Conservation (phyloP, 2,888 invertebrate species). For the Tridacna gigas region DNA sequence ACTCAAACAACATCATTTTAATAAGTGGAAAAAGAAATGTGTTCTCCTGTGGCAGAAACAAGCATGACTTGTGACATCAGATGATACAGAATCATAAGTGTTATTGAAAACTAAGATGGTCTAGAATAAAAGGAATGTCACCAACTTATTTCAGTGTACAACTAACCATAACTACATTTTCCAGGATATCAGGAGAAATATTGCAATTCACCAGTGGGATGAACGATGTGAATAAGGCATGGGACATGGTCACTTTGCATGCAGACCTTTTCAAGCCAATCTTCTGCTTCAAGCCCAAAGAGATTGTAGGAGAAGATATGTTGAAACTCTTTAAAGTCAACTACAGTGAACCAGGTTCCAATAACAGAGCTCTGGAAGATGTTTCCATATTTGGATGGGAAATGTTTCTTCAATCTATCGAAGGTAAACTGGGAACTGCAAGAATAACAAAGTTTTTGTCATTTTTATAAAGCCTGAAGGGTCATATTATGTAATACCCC, state of each 20-base stretch:
- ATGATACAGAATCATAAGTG: constrained; percentile 9
- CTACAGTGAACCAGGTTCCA: constrained; percentile 38
- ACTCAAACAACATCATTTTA: not conserved
- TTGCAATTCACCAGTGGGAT: constrained; percentile 38
- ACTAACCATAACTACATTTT: not conserved
- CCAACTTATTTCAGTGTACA: constrained; percentile 4
- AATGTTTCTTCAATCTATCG: constrained; percentile 43
- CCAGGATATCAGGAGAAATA: constrained; percentile 44
- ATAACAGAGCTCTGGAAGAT: constrained; percentile 38
- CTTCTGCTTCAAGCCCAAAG: constrained; percentile 26
- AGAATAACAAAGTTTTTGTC: not conserved
- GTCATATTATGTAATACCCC: not conserved
- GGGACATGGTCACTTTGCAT: constrained; percentile 32
- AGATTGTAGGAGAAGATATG: constrained; percentile 24
- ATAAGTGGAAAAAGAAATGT: constrained; percentile 9
- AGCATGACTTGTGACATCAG: not conserved
- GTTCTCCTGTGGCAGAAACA: constrained; percentile 10
- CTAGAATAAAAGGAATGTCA: constrained; percentile 6
- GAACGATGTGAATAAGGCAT: constrained; percentile 42
- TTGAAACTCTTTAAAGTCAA: constrained; percentile 26
- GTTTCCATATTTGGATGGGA: constrained; percentile 37
- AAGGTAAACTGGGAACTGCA: constrained; percentile 34
- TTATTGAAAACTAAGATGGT: constrained; percentile 4
- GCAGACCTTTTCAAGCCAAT: constrained; percentile 33
- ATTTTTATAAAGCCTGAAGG: not conserved